Percentiles rank a stretch among this genome's conserved stretches.
phyloP scores from a whole-genome alignment of 2,888 invertebrate species.

The Dasypogon diadema region DNA sequence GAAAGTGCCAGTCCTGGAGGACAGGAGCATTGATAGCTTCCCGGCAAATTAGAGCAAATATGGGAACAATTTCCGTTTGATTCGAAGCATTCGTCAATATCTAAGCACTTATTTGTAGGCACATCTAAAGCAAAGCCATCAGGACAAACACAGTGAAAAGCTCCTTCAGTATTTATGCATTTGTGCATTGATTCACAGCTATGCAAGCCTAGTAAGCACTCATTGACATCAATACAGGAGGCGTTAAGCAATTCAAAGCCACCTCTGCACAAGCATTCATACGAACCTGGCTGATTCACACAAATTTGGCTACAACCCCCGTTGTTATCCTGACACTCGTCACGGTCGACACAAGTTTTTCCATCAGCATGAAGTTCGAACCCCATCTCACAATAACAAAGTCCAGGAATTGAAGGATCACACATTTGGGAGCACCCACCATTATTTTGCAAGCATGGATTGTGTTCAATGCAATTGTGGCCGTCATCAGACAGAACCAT shows the following conservation, averaged over 20 bases:
- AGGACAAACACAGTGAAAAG: constrained; percentile 69
- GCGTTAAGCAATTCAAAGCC: constrained; percentile 66
- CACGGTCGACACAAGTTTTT: constrained; percentile 70
- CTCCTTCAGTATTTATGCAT: constrained; percentile 67
- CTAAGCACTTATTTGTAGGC: constrained; percentile 65
- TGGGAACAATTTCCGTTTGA: constrained; percentile 69
- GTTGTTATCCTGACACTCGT: constrained; percentile 70
- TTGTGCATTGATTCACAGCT: constrained; percentile 61
- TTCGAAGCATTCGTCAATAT: constrained; percentile 70
- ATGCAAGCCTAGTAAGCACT: constrained; percentile 68
- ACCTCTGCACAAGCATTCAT: constrained; percentile 70
- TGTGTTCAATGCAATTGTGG: constrained; percentile 67
- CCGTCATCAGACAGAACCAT: constrained; percentile 68
- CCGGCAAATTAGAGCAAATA: constrained; percentile 66
- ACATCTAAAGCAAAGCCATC: constrained; percentile 68
- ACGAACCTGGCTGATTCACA: constrained; percentile 69
- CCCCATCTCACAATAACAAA: constrained; percentile 68
- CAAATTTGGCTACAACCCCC: constrained; percentile 69
- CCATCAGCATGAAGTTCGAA: constrained; percentile 66
- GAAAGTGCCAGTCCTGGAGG: constrained; percentile 61
- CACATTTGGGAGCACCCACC: constrained; percentile 77
- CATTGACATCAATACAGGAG: constrained; percentile 69
- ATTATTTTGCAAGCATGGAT: constrained; percentile 71
- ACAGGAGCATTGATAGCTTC: constrained; percentile 64
- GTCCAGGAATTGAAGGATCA: constrained; percentile 59